These are phyloP conservation scores for Pipistrellus pipistrellus DNA, from an alignment of 2,797 vertebrate species.

Conservation along the genomic window DNA sequence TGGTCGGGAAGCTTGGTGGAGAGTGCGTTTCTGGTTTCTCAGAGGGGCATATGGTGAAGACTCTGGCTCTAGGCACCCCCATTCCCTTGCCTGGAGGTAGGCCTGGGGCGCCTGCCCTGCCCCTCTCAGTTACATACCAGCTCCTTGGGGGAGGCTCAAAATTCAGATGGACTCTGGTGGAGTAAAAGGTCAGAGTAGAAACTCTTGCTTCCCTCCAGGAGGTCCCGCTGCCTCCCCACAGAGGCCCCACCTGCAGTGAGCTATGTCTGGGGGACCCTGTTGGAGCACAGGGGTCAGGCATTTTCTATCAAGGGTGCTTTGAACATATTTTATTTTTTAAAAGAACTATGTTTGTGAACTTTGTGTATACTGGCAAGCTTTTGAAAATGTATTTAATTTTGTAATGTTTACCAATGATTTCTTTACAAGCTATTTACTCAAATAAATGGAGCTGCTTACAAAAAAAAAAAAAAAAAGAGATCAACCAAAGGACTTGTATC, in stretches of 20 bases:
- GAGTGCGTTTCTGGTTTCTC: neutral
- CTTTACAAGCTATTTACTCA: slow-evolving; percentile 92
- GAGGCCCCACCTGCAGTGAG: slow-evolving; percentile 67
- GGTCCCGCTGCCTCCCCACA: slow-evolving; percentile 76
- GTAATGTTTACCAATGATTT: slow-evolving; percentile 91
- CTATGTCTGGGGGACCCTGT: slow-evolving; percentile 84
- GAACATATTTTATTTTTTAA: slow-evolving; percentile 92
- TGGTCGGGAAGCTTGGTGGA: neutral
- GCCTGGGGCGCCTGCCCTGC: neutral
- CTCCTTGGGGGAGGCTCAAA: slow-evolving; percentile 63
- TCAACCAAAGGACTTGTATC: too few species aligned
- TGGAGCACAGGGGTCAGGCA: slow-evolving; percentile 85
- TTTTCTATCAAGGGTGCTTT: slow-evolving; percentile 93
- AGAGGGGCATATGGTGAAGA: neutral
- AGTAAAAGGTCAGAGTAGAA: slow-evolving; percentile 35
- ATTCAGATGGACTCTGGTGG: neutral
- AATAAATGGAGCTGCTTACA: slow-evolving; percentile 92
- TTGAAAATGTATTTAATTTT: slow-evolving; percentile 92
- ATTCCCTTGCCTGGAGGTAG: neutral
- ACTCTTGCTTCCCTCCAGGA: neutral
- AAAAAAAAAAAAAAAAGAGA: too few species aligned
- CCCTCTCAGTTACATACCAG: neutral
- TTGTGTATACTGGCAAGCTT: slow-evolving; percentile 91
- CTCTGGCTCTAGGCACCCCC: neutral
- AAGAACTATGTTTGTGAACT: slow-evolving; percentile 90